These are phyloP conservation scores for Scaptodrosophila latifasciaeformis DNA, from an alignment of 2,888 invertebrate genomes.

Conservation along the genomic window DNA sequence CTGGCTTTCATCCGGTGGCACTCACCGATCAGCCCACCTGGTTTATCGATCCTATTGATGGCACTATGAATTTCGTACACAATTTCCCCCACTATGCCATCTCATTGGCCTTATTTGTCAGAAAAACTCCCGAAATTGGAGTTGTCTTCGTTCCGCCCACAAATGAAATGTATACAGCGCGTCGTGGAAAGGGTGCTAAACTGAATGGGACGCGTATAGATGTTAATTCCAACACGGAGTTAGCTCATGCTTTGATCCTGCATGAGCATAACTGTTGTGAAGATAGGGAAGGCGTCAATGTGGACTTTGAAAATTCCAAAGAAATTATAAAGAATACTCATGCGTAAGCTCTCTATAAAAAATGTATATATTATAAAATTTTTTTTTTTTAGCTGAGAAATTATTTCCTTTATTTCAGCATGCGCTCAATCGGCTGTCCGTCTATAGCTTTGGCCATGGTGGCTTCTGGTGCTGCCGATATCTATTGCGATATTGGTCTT, in stretches of 20 bases:
- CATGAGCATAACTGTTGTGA: conserved; percentile 40
- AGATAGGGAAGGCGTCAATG: conserved; percentile 48
- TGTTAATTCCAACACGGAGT: conserved; percentile 21
- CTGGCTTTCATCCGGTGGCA: conserved; percentile 17
- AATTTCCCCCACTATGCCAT: conserved; percentile 54
- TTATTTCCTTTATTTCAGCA: conserved; percentile 78
- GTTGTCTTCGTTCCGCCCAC: conserved; percentile 45
- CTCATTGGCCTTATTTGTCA: conserved; percentile 43
- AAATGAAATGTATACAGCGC: conserved; percentile 38
- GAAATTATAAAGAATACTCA: conserved; percentile 81
- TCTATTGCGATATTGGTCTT: conserved; percentile 92
- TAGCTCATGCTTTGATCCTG: conserved; percentile 37
- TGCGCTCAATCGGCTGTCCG: conserved; percentile 91
- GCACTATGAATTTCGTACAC: conserved; percentile 49
- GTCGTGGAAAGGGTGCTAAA: conserved; percentile 29
- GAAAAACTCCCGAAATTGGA: conserved; percentile 33
- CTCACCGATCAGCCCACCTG: conserved; percentile 41
- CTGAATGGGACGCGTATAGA: conserved; percentile 28
- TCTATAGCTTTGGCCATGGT: conserved; percentile 96
- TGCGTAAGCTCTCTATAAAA: conserved; percentile 77
- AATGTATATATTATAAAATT: not conserved
- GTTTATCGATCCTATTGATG: conserved; percentile 55
- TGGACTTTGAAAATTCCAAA: conserved; percentile 81
- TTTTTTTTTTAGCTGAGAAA: not conserved
- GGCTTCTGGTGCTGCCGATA: conserved; percentile 90